A percentile compares a stretch with the other conserved stretches of the same genome.
Evolutionary conservation across 1,140 invertebrate genomes (phyloP).

Genomic region (Rhizoglyphus robini): DNA sequence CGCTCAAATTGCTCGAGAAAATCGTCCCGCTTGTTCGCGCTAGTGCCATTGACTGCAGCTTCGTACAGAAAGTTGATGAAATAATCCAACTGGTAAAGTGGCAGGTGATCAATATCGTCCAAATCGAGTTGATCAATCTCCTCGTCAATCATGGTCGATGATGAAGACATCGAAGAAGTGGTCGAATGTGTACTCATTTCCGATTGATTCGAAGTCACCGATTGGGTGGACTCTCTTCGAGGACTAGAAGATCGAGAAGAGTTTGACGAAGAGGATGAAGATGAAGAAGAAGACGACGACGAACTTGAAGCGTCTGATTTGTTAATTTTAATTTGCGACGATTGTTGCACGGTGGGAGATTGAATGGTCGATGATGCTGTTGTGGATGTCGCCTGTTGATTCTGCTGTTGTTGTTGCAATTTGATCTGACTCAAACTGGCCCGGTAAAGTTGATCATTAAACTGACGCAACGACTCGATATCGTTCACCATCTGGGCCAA

Average conservation of each 20-base stretch:
- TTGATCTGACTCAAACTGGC: neutral
- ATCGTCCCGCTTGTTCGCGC: neutral
- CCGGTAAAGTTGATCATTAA: neutral
- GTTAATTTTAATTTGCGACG: too few relatives aligned
- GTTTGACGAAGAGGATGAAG: neutral
- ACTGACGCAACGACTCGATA: neutral
- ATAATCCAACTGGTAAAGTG: neutral
- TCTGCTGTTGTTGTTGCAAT: neutral
- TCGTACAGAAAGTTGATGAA: neutral
- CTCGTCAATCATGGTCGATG: neutral
- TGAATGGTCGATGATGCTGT: too few relatives aligned
- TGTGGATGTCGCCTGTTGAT: neutral
- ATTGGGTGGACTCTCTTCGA: too few relatives aligned
- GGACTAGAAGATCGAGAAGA: neutral
- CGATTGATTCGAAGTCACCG: too few relatives aligned
- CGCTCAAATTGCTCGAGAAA: neutral
- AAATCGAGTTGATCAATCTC: neutral
- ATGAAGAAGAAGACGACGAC: too few relatives aligned
- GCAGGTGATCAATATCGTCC: neutral
- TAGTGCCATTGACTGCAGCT: neutral
- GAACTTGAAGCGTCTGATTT: too few relatives aligned
- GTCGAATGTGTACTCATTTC: neutral
- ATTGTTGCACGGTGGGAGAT: too few relatives aligned
- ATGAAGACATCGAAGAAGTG: neutral
- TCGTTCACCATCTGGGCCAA: neutral